phyloP scores from a whole-genome alignment of 2,113 vertebrate genomes.

The Petrocephalus zakoni region DNA sequence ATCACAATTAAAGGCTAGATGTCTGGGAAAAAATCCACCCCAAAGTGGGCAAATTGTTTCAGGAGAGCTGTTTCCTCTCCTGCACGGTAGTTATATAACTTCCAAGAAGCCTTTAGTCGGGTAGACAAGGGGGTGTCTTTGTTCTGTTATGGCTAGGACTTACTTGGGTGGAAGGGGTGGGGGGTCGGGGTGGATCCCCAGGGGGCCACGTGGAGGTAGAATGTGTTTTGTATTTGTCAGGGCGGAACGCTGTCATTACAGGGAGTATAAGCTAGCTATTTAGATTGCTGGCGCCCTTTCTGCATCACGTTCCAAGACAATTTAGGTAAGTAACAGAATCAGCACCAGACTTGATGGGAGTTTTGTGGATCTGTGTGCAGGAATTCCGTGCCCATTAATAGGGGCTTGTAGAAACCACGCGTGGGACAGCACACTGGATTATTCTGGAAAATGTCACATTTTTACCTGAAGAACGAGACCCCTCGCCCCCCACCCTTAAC shows the following conservation, averaged over 20 bases:
- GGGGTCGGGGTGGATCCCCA: slow-evolving; percentile 27
- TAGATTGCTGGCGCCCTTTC: slow-evolving; percentile 27
- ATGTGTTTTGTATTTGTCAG: slow-evolving; percentile 42
- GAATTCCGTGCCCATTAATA: neutral
- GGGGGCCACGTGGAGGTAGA: slow-evolving; percentile 29
- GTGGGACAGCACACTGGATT: neutral
- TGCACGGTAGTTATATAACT: slow-evolving; percentile 14
- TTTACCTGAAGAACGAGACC: neutral
- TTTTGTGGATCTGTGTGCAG: slow-evolving; percentile 17
- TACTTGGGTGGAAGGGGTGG: slow-evolving; percentile 15
- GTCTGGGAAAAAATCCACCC: slow-evolving; percentile 1
- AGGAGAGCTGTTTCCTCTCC: slow-evolving; percentile 16
- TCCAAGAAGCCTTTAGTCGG: slow-evolving; percentile 16
- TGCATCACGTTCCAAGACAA: slow-evolving; percentile 15
- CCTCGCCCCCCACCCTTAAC: neutral
- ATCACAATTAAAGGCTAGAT: neutral
- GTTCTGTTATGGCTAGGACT: slow-evolving; percentile 19
- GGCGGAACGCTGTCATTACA: slow-evolving; percentile 40
- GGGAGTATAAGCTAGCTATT: slow-evolving; percentile 36
- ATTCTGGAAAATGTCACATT: neutral
- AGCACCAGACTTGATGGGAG: slow-evolving; percentile 15
- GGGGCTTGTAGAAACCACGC: slow-evolving; percentile 2
- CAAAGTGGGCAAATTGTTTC: slow-evolving; percentile 2
- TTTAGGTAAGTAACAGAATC: slow-evolving; percentile 38
- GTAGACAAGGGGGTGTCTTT: neutral